Evolutionary conservation across 2,113 vertebrate genomes (phyloP), one percentile per base, ranked within the genome.

Genomic region (Nycticebus coucang): DNA sequence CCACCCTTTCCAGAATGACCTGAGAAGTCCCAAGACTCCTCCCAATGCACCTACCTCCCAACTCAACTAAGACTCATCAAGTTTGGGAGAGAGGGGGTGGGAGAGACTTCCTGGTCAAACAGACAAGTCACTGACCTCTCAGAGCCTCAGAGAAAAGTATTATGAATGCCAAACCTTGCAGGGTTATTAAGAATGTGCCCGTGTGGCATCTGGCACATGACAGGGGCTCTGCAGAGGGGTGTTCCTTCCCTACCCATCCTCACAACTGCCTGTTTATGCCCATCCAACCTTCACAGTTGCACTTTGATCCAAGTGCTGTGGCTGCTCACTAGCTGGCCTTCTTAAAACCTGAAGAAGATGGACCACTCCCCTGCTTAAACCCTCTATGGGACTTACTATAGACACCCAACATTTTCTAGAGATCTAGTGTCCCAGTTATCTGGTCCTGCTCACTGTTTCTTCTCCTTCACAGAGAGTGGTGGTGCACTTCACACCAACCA

Each of bases 311-410:
- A 17, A 55, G 22, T 5, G 4, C 53, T 6, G 3, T 64, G 62
- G 28, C 11, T 64, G 26, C 4, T 26, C 62, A 28, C 62, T 64
- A 24, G 7, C 45, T 5, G 30, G 30, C 69, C 35, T 41, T 35
- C n/a, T 45, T 41, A 72, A 41, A 37, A 41, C 10, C 62, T 28
- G 26, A 64, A 28, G 4, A 64, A 64, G 62, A 28, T 5, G 12
- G 62, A 24, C 24, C 26, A 64, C 62, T 64, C 26, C 26, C 26
- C 28, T 64, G 62, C 66, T 3, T 7, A 68, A n/a, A 68, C 41
- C 41, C 0, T 2, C 12, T 7, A 10, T n/a, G 2, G 22, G 7
- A 5, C 72, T 84, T 22, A n/a, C 57, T 64, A 0, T 6, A 28
- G 37, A 30, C 7, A 24, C 45, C 55, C 30, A 59, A 55, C 21